Evolutionary conservation across 64 coral and sea anemone species (phyloP).

Genomic region (Acropora yongei): DNA sequence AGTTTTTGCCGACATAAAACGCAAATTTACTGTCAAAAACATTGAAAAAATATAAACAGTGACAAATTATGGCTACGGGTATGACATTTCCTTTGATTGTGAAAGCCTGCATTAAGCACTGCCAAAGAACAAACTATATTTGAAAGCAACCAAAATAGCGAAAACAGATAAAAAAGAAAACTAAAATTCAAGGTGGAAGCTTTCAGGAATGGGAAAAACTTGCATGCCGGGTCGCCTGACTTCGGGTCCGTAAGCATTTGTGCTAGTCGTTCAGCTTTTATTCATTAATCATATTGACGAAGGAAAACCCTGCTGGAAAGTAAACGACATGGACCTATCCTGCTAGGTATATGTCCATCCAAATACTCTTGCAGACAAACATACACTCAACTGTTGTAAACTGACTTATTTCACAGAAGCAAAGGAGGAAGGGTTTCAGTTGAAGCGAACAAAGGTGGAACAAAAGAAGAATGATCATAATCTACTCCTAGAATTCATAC

Average conservation of each 20-base stretch:
- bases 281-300: background rate
- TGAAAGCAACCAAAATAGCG: background rate
- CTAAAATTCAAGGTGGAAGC: background rate
- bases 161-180: background rate
- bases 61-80: background rate
- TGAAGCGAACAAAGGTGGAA: background rate
- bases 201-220: background rate
- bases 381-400: background rate
- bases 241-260: background rate
- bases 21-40: background rate
- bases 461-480: background rate
- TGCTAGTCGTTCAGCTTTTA: background rate
- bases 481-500: background rate
- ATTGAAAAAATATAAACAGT: background rate
- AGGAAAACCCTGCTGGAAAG: background rate
- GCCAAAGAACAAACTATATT: conserved; percentile 1
- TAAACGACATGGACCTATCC: background rate
- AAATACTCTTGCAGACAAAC: background rate
- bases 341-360: background rate
- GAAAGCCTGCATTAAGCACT: background rate
- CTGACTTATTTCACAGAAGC: background rate
- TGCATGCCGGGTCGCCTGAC: background rate
- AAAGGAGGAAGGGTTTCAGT: background rate
- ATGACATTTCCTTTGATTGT: background rate
- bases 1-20: background rate